Conservation (phyloP, 1,140 invertebrate genomes). For the Drosophila sp. region DNA sequence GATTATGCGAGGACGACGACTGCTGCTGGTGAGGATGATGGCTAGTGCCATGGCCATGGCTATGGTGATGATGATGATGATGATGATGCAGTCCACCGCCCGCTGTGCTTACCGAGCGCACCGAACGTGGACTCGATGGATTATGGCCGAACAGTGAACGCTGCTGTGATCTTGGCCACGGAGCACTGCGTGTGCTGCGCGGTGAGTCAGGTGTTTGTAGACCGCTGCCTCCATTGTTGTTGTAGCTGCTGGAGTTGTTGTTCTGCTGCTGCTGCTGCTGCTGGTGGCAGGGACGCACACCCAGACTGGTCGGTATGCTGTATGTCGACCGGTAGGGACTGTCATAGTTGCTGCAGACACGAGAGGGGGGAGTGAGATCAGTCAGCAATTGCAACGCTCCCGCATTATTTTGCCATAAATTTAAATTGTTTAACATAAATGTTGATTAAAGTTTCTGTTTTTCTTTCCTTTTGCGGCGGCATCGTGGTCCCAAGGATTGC, state of each 20-base stretch:
- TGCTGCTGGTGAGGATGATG: constrained; percentile 63
- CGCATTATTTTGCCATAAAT: constrained; percentile 82
- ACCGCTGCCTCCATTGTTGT: constrained; percentile 73
- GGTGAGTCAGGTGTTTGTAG: constrained; percentile 86
- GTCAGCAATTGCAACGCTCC: constrained; percentile 62
- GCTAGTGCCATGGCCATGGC: constrained; percentile 71
- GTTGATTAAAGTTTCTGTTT: constrained; percentile 72
- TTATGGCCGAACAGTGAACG: constrained; percentile 88
- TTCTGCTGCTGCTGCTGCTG: constrained; percentile 55
- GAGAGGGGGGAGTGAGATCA: constrained; percentile 37
- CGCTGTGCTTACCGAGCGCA: constrained; percentile 86
- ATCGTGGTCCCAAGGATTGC: constrained; percentile 52
- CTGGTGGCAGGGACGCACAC: constrained; percentile 70
- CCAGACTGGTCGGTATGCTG: constrained; percentile 83
- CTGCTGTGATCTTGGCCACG: constrained; percentile 88
- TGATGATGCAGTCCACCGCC: constrained; percentile 74
- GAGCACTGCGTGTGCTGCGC: constrained; percentile 92
- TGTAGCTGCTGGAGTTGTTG: constrained; percentile 79
- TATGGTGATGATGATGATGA: constrained; percentile 72
- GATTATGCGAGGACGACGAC: constrained; percentile 4
- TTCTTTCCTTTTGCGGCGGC: constrained; percentile 29
- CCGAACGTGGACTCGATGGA: constrained; percentile 86
- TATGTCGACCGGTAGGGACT: constrained; percentile 84
- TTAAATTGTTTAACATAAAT: constrained; percentile 82
- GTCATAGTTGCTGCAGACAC: constrained; percentile 79